Base-by-base conservation (phyloP, 2,888 invertebrate genomes). In the Trimorus sp. region DNA sequence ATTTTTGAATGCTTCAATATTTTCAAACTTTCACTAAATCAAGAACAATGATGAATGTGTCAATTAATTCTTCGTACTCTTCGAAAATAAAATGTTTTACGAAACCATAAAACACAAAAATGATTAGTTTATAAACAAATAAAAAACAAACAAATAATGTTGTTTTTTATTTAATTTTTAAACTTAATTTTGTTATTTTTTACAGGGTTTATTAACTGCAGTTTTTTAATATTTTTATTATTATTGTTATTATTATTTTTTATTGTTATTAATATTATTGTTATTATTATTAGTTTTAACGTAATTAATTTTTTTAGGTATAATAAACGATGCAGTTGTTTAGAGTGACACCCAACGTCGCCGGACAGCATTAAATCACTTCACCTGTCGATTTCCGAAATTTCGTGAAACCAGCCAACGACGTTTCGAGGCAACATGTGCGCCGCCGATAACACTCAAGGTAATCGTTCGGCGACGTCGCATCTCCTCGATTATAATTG, bases 281-380 rank as follows among this genome's bases (percentile, higher is more conserved):
- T 1, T 45, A 3, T 45, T 45, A 12, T 45, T 12, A 3, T 45
- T 12, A 45, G 45, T 3, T 45, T 45, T 45, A 51, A 60, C 69
- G 58, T 54, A 37, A 38, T 62, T 71, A 59, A 76, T 76, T 63
- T 68, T 45, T 85, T 76, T 83, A 63, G 80, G 74, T 71, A 74
- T 83, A 84, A 65, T 66, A 65, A 83, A 88, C 85, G 86, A 87
- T 87, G 87, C 85, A 86, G 84, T 76, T 84, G 78, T 82, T 63
- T 26, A 26, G 26, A 1, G 2, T 26, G 69, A 65, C 79, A 84
- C 63, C 37, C 15, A 49, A 48, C 45, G 45, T 26, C 26, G 26
- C 26, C 26, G 26, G 26, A 26, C 26, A 69, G 15, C 15, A 38
- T 69, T 66, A 62, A 56, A 63, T 74, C 36, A 54, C 15, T 38